phyloP scores from a whole-genome alignment of 2,113 vertebrate species.

The Tychaedon coryphoeus region DNA sequence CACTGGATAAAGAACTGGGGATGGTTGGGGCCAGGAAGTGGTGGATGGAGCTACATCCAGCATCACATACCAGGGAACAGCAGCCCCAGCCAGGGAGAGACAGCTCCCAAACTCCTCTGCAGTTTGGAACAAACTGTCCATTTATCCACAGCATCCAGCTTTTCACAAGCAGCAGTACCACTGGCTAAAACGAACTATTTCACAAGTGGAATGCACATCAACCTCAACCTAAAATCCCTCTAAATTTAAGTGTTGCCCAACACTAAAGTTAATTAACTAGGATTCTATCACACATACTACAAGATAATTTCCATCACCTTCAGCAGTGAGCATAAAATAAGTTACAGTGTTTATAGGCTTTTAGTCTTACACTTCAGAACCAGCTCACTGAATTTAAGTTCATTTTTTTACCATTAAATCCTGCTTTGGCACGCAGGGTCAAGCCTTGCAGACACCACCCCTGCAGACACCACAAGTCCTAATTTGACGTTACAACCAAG shows the following conservation, averaged over 20 bases:
- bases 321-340: not conserved
- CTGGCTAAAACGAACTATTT: not conserved
- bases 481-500: not conserved
- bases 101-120: not conserved
- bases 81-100: fast-evolving
- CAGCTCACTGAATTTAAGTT: too few species aligned
- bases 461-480: not conserved
- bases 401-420: not conserved
- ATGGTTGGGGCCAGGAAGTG: not conserved
- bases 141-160: not conserved
- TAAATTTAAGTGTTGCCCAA: not conserved
- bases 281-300: not conserved
- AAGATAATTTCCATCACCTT: not conserved
- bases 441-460: not conserved
- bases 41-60: not conserved
- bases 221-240: not conserved
- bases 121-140: not conserved
- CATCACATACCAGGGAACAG: fast-evolving
- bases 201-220: not conserved
- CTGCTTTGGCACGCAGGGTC: not conserved
- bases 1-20: not conserved
- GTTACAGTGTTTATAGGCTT: fast-evolving
- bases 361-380: not conserved
- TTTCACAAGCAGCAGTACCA: not conserved
- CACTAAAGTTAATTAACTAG: not conserved